phyloP scores from a whole-genome alignment of 1,140 invertebrate species.

The Pemphigus obesinymphae region DNA sequence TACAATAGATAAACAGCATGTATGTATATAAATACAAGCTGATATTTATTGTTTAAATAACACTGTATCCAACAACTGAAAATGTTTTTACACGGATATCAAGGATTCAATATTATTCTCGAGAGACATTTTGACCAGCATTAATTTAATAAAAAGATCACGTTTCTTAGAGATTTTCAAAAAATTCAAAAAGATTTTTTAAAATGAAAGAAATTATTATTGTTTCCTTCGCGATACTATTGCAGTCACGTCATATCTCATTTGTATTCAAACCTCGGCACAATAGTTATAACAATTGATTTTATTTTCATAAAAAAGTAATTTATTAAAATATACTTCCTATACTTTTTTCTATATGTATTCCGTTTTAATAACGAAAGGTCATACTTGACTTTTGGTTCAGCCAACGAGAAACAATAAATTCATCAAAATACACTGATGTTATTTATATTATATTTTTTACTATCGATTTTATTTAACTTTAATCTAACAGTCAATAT shows the following conservation, averaged over 20 bases:
- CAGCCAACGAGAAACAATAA: constrained; percentile 16
- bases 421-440: constrained; percentile 24
- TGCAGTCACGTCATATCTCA: constrained; percentile 38
- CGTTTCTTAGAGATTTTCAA: constrained; percentile 17
- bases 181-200: constrained; percentile 11
- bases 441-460: no score
- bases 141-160: constrained; percentile 36
- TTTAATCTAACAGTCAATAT: background rate
- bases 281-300: constrained; percentile 40
- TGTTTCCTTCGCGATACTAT: constrained; percentile 26
- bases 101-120: background rate
- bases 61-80: background rate
- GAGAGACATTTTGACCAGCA: background rate
- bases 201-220: constrained; percentile 31
- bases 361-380: constrained; percentile 36
- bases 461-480: background rate
- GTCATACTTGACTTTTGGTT: constrained; percentile 21
- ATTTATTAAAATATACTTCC: constrained; percentile 41
- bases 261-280: constrained; percentile 39
- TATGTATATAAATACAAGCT: background rate
- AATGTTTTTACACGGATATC: background rate
- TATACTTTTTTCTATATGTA: constrained; percentile 28
- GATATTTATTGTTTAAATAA: background rate
- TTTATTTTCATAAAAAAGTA: constrained; percentile 41
- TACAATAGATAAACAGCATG: background rate